These are phyloP conservation scores for Ceratotherium simum DNA, from an alignment of 2,113 vertebrate genomes.

Conservation along the genomic window DNA sequence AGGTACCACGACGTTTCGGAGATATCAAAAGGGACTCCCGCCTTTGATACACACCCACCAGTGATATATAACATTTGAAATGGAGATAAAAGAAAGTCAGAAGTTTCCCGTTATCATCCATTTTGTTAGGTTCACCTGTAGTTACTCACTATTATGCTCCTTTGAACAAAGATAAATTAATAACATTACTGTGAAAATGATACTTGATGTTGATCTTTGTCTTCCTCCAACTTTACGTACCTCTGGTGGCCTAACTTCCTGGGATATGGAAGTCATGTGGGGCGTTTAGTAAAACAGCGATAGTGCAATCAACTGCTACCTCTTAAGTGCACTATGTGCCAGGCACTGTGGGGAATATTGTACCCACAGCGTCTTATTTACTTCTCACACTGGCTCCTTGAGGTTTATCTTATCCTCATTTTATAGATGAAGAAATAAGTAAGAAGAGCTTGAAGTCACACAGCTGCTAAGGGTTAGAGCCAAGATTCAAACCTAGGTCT, in stretches of 20 bases:
- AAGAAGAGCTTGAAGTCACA: background rate
- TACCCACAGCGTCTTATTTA: background rate
- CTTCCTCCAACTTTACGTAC: constrained; percentile 1
- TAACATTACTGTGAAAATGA: background rate
- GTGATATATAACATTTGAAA: background rate
- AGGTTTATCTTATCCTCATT: background rate
- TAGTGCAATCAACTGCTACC: background rate
- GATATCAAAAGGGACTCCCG: background rate
- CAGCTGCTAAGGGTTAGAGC: background rate
- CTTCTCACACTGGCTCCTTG: background rate
- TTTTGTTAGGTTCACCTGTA: constrained; percentile 13
- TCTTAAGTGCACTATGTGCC: background rate
- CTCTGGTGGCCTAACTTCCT: background rate
- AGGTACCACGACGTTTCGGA: background rate
- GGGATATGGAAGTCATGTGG: constrained; percentile 2
- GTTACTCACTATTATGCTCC: background rate
- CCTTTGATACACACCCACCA: background rate
- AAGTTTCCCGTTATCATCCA: background rate
- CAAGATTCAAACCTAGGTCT: background rate
- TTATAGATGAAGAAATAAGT: constrained; percentile 5
- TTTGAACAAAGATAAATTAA: constrained; percentile 38
- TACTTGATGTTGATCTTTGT: constrained; percentile 19
- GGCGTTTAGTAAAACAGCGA: background rate
- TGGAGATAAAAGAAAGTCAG: background rate
- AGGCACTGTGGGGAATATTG: background rate